Conservation (phyloP, 2,797 vertebrate genomes). For the Molossus alvarezi region DNA sequence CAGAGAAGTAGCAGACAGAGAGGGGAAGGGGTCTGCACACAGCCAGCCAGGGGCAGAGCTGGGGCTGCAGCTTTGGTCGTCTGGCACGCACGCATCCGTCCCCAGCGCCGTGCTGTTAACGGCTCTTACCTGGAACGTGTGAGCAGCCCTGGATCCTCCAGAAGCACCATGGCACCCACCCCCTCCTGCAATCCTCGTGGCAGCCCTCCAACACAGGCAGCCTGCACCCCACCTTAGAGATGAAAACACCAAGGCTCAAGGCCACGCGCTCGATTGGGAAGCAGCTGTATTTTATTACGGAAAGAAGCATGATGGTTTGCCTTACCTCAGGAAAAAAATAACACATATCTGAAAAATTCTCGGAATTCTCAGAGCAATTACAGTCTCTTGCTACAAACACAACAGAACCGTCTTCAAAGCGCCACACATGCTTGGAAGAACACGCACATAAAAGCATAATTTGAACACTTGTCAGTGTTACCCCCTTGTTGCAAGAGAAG, state of each 20-base stretch:
- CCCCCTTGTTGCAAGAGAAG: slow-evolving; percentile 80
- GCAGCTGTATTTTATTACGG: slow-evolving; percentile 45
- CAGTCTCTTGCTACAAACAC: slow-evolving; percentile 64
- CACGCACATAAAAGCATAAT: slow-evolving; percentile 19
- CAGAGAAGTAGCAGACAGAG: neutral
- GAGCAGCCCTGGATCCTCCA: neutral
- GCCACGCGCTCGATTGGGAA: neutral
- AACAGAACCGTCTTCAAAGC: slow-evolving; percentile 69
- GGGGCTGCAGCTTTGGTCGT: too few species aligned
- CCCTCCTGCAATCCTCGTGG: neutral
- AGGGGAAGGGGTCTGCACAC: neutral
- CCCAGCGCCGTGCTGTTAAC: fast-evolving
- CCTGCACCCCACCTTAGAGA: slow-evolving; percentile 57
- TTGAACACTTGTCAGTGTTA: slow-evolving; percentile 70
- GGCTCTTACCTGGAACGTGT: neutral
- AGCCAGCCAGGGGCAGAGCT: too few species aligned
- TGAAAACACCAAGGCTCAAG: slow-evolving; percentile 49
- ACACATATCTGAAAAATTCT: slow-evolving; percentile 71
- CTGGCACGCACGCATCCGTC: too few species aligned
- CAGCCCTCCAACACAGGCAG: fast-evolving
- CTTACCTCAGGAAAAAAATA: slow-evolving; percentile 55
- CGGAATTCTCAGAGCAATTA: slow-evolving; percentile 80
- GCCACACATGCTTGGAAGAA: slow-evolving; percentile 61
- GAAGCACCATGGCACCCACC: neutral
- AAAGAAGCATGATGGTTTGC: neutral